Evolutionary conservation across 2,888 invertebrate species (phyloP), one percentile per base, ranked within the genome.

Genomic region (Ophonus ardosiacus): DNA sequence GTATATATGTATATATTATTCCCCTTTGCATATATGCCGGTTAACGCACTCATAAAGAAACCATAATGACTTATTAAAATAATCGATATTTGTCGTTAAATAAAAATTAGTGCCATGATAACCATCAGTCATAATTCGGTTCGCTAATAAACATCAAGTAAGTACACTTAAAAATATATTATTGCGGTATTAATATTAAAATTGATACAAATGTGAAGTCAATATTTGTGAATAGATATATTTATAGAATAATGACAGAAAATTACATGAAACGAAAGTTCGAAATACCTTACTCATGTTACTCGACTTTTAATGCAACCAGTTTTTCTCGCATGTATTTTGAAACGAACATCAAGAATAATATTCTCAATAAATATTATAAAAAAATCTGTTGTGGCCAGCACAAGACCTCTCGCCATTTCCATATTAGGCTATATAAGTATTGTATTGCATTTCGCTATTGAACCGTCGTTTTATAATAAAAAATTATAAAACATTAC

Each of bases 1-100:
- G 10, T 8, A 13, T 51, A 0, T 13, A 51, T 51, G 40, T n/a
- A 40, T 40, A 40, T 51, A 51, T 51, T 51, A 31, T 31, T 31
- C 31, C 43, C 43, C 13, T 51, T 51, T 51, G 13, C 43, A 10
- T 10, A 51, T 51, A 51, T 63, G 24, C 8, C 13, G 21, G 21
- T 18, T 63, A 63, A 24, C 0, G 43, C 5, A 21, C 63, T 21
- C 21, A 24, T 21, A 63, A 63, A 63, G 21, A 63, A 0, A 21
- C 63, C 10, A 24, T 63, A 24, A 24, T 13, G 10, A 21, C 18
- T 24, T 63, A 63, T 63, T 63, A 63, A 51, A 63, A 63, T 8
- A 63, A 63, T 63, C 63, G 63, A 63, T 63, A 63, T 5, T 18
- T 24, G 63, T 63, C 63, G 63, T 63, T 63, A 63, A 63, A 63